Evolutionary conservation across 1,140 invertebrate species (phyloP).

Genomic region (Rhagoletis zephyria): DNA sequence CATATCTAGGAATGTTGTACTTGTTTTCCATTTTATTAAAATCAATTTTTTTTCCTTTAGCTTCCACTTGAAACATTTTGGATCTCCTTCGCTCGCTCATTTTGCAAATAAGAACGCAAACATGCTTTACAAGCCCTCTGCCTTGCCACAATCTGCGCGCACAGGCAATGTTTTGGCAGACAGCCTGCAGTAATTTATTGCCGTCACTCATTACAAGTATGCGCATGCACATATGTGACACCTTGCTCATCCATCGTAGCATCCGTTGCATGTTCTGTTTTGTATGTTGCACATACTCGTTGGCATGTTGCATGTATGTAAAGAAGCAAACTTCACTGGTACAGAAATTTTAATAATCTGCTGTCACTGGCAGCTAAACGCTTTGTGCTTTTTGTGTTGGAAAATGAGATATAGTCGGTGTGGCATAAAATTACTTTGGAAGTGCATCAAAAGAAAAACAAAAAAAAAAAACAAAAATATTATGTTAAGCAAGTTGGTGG

Average conservation of each 20-base stretch:
- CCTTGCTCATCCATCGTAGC: neutral
- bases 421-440: neutral
- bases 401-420: neutral
- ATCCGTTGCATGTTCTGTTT: neutral
- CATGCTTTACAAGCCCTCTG: too few species aligned
- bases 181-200: neutral
- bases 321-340: neutral
- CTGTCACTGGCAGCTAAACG: neutral
- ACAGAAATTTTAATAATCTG: constrained; percentile 37
- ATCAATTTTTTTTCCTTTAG: too few species aligned
- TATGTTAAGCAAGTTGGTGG: too few species aligned
- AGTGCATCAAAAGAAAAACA: neutral
- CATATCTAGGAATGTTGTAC: too few species aligned
- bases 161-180: too few species aligned
- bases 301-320: neutral
- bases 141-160: too few species aligned
- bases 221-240: neutral
- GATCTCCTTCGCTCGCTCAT: too few species aligned
- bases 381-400: neutral
- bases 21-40: too few species aligned
- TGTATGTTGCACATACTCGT: neutral
- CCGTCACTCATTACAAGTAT: neutral
- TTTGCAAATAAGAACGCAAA: too few species aligned
- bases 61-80: too few species aligned
- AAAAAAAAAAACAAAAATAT: too few species aligned